Evolutionary conservation across 2,797 vertebrate genomes (phyloP), one percentile per base, ranked within the genome.

Genomic region (Champsocephalus gunnari): DNA sequence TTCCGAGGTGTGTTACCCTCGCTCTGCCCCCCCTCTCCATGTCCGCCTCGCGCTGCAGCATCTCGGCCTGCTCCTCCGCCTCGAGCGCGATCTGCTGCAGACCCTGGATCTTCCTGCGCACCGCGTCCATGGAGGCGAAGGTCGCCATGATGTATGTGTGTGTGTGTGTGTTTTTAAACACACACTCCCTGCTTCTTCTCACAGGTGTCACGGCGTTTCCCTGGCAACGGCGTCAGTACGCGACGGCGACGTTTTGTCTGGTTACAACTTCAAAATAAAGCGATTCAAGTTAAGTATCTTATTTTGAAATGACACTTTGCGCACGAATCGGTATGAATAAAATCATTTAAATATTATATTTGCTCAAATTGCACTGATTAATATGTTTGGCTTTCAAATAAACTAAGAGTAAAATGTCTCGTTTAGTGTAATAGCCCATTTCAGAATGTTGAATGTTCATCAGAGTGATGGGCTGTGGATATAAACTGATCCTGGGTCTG

Each of bases 91-190:
- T 93, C 69, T 95, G 95, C 83, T 97, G 96, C 83, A 97, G 91
- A 0, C 70, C 92, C 84, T 96, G 95, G 61, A 97, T 97, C 80
- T 97, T 97, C 82, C 93, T 95, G 49, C 95, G 95, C 71, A 97
- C 95, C 1, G 96, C 85, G 7, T 96, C 96, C 59, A 97, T 88
- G 9, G 96, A 95, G 5, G 82, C 90, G 41, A 81, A 71, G 62
- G 94, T 79, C 50, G 95, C 93, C 96, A 97, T 96, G 17, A 11
- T 65, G 12, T 28, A 4, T 4, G 28, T 28, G 28, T 28, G 28
- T 28, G 4, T 28, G 28, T 28, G 28, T 28, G 28, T 28, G 34
- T 38, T 38, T 38, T 9, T 0, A 0, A 9, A 13, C 0, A n/a
- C 51, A 43, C 0, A 7, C 56, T n/a, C 34, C 34, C 34, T 38